Evolutionary conservation across 1,140 invertebrate species (phyloP).

Genomic region (Halyomorpha halys): DNA sequence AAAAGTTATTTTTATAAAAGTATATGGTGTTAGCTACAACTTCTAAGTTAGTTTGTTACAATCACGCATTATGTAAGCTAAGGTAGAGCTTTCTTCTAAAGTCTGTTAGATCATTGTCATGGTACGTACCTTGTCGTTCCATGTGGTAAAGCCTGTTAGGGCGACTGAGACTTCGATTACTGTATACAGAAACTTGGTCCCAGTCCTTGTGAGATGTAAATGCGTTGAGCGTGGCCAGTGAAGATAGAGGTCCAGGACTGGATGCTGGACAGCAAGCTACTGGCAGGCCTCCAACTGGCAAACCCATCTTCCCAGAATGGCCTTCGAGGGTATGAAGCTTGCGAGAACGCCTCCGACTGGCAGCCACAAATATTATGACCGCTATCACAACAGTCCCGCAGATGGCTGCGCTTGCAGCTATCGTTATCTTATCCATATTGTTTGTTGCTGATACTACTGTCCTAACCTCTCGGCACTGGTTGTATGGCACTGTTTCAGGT

Average conservation of each 20-base stretch:
- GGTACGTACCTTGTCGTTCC: constrained; percentile 45
- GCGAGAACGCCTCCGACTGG: constrained; percentile 50
- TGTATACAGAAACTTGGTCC: constrained; percentile 88
- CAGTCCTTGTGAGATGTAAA: constrained; percentile 80
- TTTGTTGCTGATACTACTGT: constrained; percentile 63
- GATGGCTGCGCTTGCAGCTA: constrained; percentile 83
- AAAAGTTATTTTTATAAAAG: no score
- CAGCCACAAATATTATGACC: constrained; percentile 75
- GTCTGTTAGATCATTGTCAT: constrained; percentile 22
- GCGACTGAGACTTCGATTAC: constrained; percentile 76
- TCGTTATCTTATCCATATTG: constrained; percentile 90
- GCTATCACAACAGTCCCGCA: constrained; percentile 84
- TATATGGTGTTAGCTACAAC: no score
- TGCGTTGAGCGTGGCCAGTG: constrained; percentile 61
- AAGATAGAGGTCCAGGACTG: constrained; percentile 67
- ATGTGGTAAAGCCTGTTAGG: constrained; percentile 62
- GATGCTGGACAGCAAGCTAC: constrained; percentile 63
- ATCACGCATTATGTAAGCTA: constrained; percentile 23
- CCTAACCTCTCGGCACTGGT: constrained; percentile 78
- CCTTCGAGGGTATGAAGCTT: constrained; percentile 61
- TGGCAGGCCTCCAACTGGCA: constrained; percentile 55
- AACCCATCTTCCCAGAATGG: constrained; percentile 45
- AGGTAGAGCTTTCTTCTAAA: constrained; percentile 20
- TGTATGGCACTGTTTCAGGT: constrained; percentile 71
- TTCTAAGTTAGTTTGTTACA: neutral